Conservation (phyloP, 23 tunicate species). For the Oikopleura albicans region DNA sequence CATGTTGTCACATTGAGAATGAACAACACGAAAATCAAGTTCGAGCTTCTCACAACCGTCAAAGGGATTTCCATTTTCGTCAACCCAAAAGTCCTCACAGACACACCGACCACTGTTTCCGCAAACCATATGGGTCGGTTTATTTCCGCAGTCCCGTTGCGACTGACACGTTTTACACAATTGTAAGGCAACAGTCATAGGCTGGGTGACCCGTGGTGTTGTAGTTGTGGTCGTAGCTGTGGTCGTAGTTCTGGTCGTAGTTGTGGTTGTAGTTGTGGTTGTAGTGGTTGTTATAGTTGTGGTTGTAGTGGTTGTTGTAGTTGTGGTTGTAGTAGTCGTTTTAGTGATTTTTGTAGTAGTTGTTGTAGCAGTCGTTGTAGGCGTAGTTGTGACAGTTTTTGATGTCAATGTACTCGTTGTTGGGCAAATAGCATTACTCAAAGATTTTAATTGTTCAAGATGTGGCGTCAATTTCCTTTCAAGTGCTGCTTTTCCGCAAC, state of each 20-base stretch:
- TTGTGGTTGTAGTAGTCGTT: not conserved
- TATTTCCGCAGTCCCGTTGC: not conserved
- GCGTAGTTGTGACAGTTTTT: not conserved
- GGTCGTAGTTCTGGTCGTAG: not conserved
- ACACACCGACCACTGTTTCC: not conserved
- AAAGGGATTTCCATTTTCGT: not conserved
- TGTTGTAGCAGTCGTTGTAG: too few relatives aligned
- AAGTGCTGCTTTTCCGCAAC: too few relatives aligned
- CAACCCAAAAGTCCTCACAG: not conserved
- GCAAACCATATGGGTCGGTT: not conserved
- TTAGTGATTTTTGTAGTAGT: too few relatives aligned
- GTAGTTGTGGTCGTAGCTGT: not conserved
- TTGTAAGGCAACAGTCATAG: too few relatives aligned
- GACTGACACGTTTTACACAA: not conserved
- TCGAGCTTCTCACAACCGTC: not conserved
- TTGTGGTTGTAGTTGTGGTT: not conserved
- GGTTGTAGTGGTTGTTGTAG: not conserved
- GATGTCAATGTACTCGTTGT: not conserved
- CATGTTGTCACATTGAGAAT: not conserved
- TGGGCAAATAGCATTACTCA: too few relatives aligned
- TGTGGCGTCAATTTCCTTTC: too few relatives aligned
- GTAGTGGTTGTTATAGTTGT: not conserved
- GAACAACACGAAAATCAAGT: not conserved
- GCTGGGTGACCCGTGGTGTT: too few relatives aligned
- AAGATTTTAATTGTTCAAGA: too few relatives aligned